These are phyloP conservation scores for Notolepis coatsorum DNA, from an alignment of 2,797 vertebrate species.

Conservation along the genomic window DNA sequence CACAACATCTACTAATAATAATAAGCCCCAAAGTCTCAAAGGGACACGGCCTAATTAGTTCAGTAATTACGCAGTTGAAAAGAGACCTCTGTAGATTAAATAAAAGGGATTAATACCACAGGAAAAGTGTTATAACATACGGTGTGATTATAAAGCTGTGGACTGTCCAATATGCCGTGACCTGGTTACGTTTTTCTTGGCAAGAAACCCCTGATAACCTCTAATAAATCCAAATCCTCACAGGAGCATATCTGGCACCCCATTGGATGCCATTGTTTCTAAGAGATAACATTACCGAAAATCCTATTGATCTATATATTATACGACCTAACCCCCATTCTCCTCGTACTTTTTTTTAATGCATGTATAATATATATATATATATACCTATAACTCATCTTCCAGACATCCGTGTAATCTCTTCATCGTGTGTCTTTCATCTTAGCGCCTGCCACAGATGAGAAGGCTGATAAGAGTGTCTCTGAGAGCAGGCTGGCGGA, in stretches of 20 bases:
- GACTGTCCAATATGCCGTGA: too few relatives aligned
- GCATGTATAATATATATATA: not conserved
- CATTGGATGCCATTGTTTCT: too few relatives aligned
- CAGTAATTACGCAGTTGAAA: not conserved
- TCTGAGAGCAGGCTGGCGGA: slow-evolving; percentile 29
- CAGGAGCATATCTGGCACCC: too few relatives aligned
- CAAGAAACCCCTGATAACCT: too few relatives aligned
- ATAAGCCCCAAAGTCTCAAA: not conserved
- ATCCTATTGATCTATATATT: too few relatives aligned
- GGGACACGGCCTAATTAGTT: slow-evolving; percentile 1
- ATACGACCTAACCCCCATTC: too few relatives aligned
- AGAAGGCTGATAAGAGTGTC: slow-evolving; percentile 18
- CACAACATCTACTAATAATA: slow-evolving; percentile 27
- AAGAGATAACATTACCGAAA: too few relatives aligned
- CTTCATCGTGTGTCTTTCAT: slow-evolving; percentile 40
- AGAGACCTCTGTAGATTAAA: slow-evolving; percentile 15
- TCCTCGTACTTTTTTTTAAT: too few relatives aligned
- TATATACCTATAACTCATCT: slow-evolving; percentile 21
- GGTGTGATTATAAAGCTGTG: too few relatives aligned
- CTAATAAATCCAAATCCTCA: too few relatives aligned
- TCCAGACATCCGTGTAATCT: slow-evolving; percentile 28
- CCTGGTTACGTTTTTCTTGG: slow-evolving; percentile 29
- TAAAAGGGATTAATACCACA: too few relatives aligned
- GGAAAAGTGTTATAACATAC: slow-evolving; percentile 31
- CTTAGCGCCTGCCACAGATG: slow-evolving; percentile 13